A percentile compares a stretch with the other conserved stretches of the same genome.
These are phyloP conservation scores for Catharus ustulatus DNA, from an alignment of 2,797 vertebrate species.

Conservation along the genomic window DNA sequence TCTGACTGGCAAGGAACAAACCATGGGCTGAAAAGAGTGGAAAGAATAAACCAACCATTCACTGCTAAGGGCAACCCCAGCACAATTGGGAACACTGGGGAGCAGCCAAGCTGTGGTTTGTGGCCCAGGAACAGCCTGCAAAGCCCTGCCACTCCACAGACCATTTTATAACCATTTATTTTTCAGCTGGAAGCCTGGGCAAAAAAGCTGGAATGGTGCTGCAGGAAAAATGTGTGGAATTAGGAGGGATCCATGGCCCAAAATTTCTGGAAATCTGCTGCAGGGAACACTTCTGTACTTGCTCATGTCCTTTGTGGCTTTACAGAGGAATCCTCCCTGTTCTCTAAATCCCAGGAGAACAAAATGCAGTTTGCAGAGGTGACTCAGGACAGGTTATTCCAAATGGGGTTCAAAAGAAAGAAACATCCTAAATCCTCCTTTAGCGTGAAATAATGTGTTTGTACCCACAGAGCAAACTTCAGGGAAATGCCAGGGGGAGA, in stretches of 20 bases:
- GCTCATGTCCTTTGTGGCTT: accelerated
- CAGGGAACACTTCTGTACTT: background rate
- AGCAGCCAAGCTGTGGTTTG: conserved; percentile 55
- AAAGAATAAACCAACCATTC: conserved; percentile 59
- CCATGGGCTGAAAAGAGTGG: conserved; percentile 11
- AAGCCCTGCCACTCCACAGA: background rate
- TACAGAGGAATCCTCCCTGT: background rate
- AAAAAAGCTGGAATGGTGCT: background rate
- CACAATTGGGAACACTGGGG: conserved; percentile 46
- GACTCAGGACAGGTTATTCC: background rate
- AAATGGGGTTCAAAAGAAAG: background rate
- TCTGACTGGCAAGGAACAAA: conserved; percentile 43
- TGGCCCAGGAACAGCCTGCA: conserved; percentile 33
- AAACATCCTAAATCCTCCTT: background rate
- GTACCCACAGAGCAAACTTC: background rate
- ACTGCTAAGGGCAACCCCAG: conserved; percentile 52
- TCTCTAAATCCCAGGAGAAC: background rate
- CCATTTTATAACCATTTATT: background rate
- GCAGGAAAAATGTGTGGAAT: background rate
- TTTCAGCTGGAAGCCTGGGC: background rate
- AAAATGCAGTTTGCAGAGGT: background rate
- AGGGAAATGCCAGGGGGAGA: background rate
- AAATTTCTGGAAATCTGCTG: background rate
- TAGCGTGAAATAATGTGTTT: background rate
- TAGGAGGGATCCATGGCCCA: accelerated